These are phyloP conservation scores for Podiceps cristatus DNA, from an alignment of 2,113 vertebrate genomes.

Conservation along the genomic window DNA sequence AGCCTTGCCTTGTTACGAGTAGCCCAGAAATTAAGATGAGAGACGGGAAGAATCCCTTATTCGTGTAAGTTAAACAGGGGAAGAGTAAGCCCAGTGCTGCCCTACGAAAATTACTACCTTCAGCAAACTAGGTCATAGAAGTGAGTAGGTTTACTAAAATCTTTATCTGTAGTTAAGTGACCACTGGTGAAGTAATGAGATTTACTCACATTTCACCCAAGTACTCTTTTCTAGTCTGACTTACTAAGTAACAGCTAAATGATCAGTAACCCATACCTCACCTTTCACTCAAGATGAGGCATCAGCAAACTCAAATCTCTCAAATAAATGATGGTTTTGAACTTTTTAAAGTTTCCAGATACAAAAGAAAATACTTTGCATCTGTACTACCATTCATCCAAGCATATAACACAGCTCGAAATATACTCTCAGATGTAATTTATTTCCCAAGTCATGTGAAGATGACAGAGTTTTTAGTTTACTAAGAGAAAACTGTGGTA, in stretches of 20 bases:
- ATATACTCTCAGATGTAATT: rapidly evolving
- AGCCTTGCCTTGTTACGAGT: neutral
- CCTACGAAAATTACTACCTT: neutral
- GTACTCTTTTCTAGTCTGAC: neutral
- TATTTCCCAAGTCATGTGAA: neutral
- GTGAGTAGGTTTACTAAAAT: conserved; percentile 4
- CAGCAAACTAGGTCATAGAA: neutral
- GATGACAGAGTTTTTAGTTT: neutral
- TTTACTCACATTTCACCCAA: neutral
- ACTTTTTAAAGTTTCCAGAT: neutral
- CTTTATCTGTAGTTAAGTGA: neutral
- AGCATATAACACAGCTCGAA: neutral
- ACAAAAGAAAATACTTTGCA: neutral
- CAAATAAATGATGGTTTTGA: neutral
- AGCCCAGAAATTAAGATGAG: neutral
- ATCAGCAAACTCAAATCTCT: neutral
- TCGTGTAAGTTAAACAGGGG: neutral
- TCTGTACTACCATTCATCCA: neutral
- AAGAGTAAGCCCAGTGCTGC: neutral
- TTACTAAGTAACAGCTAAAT: neutral
- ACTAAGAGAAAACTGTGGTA: neutral
- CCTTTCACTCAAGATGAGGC: rapidly evolving
- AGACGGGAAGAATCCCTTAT: neutral
- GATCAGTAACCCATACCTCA: neutral
- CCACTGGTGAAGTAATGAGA: neutral